phyloP scores from a whole-genome alignment of 2,888 invertebrate genomes.

The Ethmia dodecea region DNA sequence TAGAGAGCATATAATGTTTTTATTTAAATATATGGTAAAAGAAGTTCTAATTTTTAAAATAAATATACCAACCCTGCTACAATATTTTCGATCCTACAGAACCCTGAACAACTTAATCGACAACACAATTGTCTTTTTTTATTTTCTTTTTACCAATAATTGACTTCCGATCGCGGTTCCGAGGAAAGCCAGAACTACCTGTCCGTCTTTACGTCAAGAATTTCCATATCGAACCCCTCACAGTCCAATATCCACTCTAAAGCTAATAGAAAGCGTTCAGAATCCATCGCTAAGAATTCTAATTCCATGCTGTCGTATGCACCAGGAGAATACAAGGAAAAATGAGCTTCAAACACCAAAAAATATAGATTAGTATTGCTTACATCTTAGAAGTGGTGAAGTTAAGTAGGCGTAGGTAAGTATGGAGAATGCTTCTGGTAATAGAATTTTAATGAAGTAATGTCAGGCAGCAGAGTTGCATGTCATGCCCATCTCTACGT shows the following conservation, averaged over 20 bases:
- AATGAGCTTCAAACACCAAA: slow-evolving; percentile 13
- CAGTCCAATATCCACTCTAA: slow-evolving; percentile 25
- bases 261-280: slow-evolving; percentile 3
- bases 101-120: not conserved
- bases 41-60: no score
- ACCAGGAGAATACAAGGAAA: not conserved
- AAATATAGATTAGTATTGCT: slow-evolving; percentile 22
- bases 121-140: slow-evolving; percentile 15
- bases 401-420: slow-evolving; percentile 20
- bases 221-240: slow-evolving; percentile 33
- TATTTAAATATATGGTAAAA: no score
- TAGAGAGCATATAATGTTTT: no score
- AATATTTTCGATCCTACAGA: no score
- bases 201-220: slow-evolving; percentile 40
- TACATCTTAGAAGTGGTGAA: slow-evolving; percentile 12
- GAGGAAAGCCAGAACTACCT: slow-evolving; percentile 40
- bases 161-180: slow-evolving; percentile 57
- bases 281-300: slow-evolving; percentile 10
- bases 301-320: slow-evolving; percentile 11
- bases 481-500: slow-evolving; percentile 73
- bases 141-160: slow-evolving; percentile 40
- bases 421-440: slow-evolving; percentile 72
- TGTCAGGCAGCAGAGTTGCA: slow-evolving; percentile 67
- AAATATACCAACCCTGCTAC: no score
- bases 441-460: slow-evolving; percentile 78